Evolutionary conservation across 2,113 vertebrate genomes (phyloP).

Genomic region (mouse (Mus musculus)): GRCm39 chr2:68847501-68848000

Average conservation of each 20-base stretch:
- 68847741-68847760: not conserved
- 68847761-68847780: not conserved
- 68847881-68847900: not conserved
- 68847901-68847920: not conserved
- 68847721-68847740: not conserved
- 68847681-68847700: not conserved
- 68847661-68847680: not conserved
- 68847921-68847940: not conserved
- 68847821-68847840: not conserved
- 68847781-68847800: not conserved
- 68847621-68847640: not conserved
- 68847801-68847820: not conserved
- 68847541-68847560: not conserved
- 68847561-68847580: not conserved
- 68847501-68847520: not conserved
- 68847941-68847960: not conserved
- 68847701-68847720: not conserved
- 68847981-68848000: not conserved
- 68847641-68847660: not conserved
- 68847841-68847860: conserved; percentile 6
- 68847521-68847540: conserved; percentile 31
- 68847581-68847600: not conserved
- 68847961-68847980: not conserved
- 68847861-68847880: conserved; percentile 8
- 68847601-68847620: not conserved